These are phyloP conservation scores for Enoplosus armatus DNA, from an alignment of 2,797 vertebrate genomes.

Conservation along the genomic window DNA sequence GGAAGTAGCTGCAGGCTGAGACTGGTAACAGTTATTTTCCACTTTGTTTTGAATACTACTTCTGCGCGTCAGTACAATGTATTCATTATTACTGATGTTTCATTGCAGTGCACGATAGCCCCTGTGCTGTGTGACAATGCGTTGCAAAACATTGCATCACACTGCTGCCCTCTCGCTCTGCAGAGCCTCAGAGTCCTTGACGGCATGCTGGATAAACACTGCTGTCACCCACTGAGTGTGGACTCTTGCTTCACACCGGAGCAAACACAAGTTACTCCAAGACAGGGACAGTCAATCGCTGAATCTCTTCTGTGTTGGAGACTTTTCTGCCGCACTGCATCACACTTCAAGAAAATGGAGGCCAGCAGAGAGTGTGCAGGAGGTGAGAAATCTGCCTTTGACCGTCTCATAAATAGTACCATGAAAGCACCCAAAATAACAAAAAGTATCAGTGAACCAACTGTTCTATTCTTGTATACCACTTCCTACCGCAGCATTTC, in stretches of 20 bases:
- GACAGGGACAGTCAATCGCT: constrained; percentile 24
- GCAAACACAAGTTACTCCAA: constrained; percentile 27
- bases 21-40: not conserved
- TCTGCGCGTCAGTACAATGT: not conserved
- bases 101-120: constrained; percentile 3
- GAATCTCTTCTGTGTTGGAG: not conserved
- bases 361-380: not conserved
- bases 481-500: constrained; percentile 14
- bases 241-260: constrained; percentile 14
- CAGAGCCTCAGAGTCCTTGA: constrained; percentile 21
- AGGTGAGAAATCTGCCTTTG: constrained; percentile 19
- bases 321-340: constrained; percentile 38
- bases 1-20: not conserved
- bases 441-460: constrained; percentile 18
- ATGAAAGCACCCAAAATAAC: constrained; percentile 41
- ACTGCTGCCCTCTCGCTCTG: constrained; percentile 29
- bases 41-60: not conserved
- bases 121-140: not conserved
- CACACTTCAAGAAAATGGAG: not conserved
- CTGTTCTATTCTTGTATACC: constrained; percentile 30
- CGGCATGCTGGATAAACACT: constrained; percentile 46
- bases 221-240: constrained; percentile 29
- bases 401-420: constrained; percentile 35
- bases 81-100: constrained; percentile 22
- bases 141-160: constrained; percentile 61